Base-by-base conservation (phyloP, 2,888 invertebrate species). In the Thymelicus acteon region DNA sequence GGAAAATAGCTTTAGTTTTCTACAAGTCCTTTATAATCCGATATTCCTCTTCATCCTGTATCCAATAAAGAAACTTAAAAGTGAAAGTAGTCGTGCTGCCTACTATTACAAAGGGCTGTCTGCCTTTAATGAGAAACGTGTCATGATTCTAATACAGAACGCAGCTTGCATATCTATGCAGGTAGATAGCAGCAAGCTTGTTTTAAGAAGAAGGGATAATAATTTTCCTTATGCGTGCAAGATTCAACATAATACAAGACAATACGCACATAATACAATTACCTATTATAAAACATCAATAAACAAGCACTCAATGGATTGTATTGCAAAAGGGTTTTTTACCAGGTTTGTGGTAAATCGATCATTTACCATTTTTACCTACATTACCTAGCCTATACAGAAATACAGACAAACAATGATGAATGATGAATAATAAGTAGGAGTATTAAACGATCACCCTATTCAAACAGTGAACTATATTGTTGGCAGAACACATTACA, bases 401-500 rank as follows among this genome's bases (percentile, higher is more conserved):
- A 31, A 31, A 31, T 31, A 1, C 31, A 31, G 31, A 31, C 31
- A 31, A 31, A 31, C 31, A 31, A 31, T 31, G 31, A 31, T 31
- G 31, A n/a, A 24, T 24, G 24, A 24, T 31, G 31, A 31, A 31
- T 31, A 31, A 31, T 31, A 31, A 31, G 31, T 31, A 31, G 19
- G 19, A 19, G 19, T 19, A 19, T 19, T 15, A 15, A 52, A 54
- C 19, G 0, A 57, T 37, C n/a, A 13, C 12, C 6, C 39, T 49
- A 39, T 63, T 49, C 15, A 61, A 61, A 61, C 24, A 44, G 24
- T 6, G 13, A 19, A 44, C 31, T 6, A 48, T 58, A 82, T 83
- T 80, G 79, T 76, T 78, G 78, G 74, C 78, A 47, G 73, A 79
- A 74, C 72, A 79, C 78, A 52, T 54, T 83, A 83, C 86, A 83